Conservation (phyloP, 1,140 invertebrate genomes). For the Drosophila pandora region DNA sequence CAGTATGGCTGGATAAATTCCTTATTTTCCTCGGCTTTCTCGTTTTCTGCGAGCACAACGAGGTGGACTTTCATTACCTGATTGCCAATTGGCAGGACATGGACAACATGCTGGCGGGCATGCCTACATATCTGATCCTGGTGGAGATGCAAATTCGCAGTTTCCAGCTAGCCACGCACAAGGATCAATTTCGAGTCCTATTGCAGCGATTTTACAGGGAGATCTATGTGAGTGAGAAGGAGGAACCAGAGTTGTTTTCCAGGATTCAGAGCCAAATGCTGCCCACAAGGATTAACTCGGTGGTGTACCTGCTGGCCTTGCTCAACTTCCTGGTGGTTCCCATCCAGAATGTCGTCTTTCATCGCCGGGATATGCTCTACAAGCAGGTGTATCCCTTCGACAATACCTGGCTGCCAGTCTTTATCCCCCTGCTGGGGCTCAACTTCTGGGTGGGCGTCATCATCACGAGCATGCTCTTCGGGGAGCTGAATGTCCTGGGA, state of each 20-base stretch:
- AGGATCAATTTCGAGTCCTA: conserved; percentile 50
- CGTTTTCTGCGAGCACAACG: conserved; percentile 51
- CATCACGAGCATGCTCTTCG: conserved; percentile 61
- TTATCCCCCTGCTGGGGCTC: conserved; percentile 49
- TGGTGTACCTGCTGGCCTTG: conserved; percentile 55
- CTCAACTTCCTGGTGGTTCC: conserved; percentile 57
- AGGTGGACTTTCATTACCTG: conserved; percentile 64
- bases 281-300: conserved; percentile 54
- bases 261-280: conserved; percentile 55
- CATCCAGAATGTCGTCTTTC: conserved; percentile 52
- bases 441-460: conserved; percentile 67
- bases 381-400: conserved; percentile 67
- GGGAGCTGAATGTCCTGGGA: conserved; percentile 70
- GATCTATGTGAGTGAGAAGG: conserved; percentile 52
- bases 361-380: conserved; percentile 63
- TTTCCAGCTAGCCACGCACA: conserved; percentile 59
- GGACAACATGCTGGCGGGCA: conserved; percentile 62
- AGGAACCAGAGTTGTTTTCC: conserved; percentile 32
- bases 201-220: conserved; percentile 63
- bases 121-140: conserved; percentile 65
- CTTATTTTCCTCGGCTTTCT: conserved; percentile 56
- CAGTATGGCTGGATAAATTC: conserved; percentile 29
- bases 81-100: conserved; percentile 51
- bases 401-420: conserved; percentile 43
- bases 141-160: conserved; percentile 65